Evolutionary conservation across 2,797 vertebrate genomes (phyloP), one percentile per base, ranked within the genome.

Genomic region (Luscinia luscinia): DNA sequence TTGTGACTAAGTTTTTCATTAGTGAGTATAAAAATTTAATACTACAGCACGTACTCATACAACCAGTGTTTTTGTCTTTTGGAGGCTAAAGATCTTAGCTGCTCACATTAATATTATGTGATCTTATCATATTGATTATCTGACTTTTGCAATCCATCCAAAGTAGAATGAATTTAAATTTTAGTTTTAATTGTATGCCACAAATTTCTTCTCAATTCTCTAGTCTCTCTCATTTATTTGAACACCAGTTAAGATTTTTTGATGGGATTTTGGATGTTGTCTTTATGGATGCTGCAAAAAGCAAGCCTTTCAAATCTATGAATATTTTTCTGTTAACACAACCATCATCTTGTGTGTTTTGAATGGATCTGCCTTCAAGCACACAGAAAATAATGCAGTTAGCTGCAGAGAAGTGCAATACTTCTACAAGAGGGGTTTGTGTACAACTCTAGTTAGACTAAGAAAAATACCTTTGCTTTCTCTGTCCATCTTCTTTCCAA

Each of bases 1-100:
- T 89, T 72, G 15, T 48, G 57, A 52, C n/a, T 74, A 84, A 51
- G 21, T 57, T 92, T 93, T 93, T 92, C 67, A 74, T 70, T 85
- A 63, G 8, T 12, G 49, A 67, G 32, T 78, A 75, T 62, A 68
- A 86, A 88, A 86, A 46, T 72, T 70, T 90, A 81, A 62, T 78
- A 46, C 7, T 57, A 3, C 7, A 45, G 6, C 1, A 0, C 12
- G 43, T 57, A n/a, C 9, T 80, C 19, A 73, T 67, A 64, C 67
- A 92, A 52, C 6, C 1, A 30, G 26, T 20, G 18, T 14, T 87
- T 94, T 93, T 51, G 46, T 81, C 3, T 43, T 84, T 55, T 69
- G 21, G 48, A 75, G 11, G 34, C 54, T 73, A 74, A 87, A 92
- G 38, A 54, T 57, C 51, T 77, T 63, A 54, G 6, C 12, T 88